Evolutionary conservation across 2,888 invertebrate species (phyloP).

Genomic region (Ichneumon xanthorius): DNA sequence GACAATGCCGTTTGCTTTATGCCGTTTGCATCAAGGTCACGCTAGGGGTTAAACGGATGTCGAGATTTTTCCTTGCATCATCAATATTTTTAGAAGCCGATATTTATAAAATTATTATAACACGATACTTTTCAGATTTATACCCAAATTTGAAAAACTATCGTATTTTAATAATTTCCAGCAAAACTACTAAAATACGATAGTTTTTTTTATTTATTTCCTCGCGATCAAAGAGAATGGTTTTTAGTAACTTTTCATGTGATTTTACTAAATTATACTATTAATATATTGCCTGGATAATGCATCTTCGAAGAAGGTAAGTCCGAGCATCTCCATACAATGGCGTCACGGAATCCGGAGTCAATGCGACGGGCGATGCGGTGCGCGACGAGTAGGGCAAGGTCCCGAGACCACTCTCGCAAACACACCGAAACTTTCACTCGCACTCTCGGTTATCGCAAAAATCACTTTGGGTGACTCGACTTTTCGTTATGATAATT

Average conservation of each 20-base stretch:
- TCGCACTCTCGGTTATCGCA: conserved; percentile 2
- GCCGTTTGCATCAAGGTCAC: too few relatives aligned
- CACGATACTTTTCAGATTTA: neutral
- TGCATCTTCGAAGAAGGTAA: neutral
- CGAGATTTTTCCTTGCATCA: too few relatives aligned
- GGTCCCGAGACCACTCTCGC: conserved; percentile 5
- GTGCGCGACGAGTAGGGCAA: conserved; percentile 20
- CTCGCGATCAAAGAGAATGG: neutral
- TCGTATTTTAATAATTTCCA: too few relatives aligned
- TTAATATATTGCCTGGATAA: neutral
- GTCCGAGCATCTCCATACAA: neutral
- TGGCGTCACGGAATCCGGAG: neutral
- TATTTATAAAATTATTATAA: neutral
- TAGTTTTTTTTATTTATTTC: neutral
- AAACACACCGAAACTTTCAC: conserved; percentile 14
- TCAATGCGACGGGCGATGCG: neutral
- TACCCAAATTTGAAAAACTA: neutral
- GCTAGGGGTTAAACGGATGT: too few relatives aligned
- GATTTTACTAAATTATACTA: neutral
- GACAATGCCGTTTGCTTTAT: too few relatives aligned
- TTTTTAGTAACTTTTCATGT: neutral
- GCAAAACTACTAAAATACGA: too few relatives aligned
- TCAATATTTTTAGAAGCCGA: too few relatives aligned
- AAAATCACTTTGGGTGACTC: conserved; percentile 19
- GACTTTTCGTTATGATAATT: conserved; percentile 15